Conservation (phyloP, 2,797 vertebrate species). For the Philypnodon macrostomus region DNA sequence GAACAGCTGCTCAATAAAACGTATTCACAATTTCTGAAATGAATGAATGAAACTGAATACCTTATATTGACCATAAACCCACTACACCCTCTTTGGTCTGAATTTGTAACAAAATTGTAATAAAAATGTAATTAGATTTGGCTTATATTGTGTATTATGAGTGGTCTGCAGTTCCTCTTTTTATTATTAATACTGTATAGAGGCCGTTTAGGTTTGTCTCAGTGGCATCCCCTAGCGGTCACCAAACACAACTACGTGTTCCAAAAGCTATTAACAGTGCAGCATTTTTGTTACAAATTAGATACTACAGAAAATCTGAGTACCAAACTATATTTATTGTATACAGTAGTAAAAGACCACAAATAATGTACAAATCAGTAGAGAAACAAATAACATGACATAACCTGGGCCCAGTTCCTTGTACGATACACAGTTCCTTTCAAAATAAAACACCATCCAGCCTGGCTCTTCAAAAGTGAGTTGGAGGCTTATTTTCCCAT, state of each 20-base stretch:
- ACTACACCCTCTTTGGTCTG: too few relatives aligned
- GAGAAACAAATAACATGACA: slow-evolving; percentile 80
- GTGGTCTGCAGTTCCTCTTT: not conserved
- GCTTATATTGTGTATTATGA: not conserved
- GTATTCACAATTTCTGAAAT: too few relatives aligned
- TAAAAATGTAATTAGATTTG: too few relatives aligned
- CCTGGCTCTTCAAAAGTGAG: slow-evolving; percentile 16
- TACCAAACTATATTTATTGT: slow-evolving; percentile 91
- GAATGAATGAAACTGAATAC: too few relatives aligned
- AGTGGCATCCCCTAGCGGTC: slow-evolving; percentile 50
- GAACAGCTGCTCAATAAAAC: too few relatives aligned
- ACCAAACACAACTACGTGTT: not conserved
- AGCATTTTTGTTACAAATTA: too few relatives aligned
- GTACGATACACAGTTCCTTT: slow-evolving; percentile 27
- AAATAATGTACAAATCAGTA: slow-evolving; percentile 87
- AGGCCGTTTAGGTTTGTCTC: too few relatives aligned
- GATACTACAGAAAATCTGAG: slow-evolving; percentile 70
- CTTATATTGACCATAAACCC: too few relatives aligned
- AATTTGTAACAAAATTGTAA: too few relatives aligned
- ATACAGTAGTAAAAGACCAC: slow-evolving; percentile 89
- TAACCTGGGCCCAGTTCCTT: slow-evolving; percentile 66
- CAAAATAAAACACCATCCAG: too few relatives aligned
- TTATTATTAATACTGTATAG: too few relatives aligned
- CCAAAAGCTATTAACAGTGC: too few relatives aligned
- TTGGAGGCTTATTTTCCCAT: slow-evolving; percentile 18